A percentile compares a stretch with the other conserved stretches of the same genome.
phyloP scores from a whole-genome alignment of 2,888 invertebrate genomes.

The Oscheius sp. region DNA sequence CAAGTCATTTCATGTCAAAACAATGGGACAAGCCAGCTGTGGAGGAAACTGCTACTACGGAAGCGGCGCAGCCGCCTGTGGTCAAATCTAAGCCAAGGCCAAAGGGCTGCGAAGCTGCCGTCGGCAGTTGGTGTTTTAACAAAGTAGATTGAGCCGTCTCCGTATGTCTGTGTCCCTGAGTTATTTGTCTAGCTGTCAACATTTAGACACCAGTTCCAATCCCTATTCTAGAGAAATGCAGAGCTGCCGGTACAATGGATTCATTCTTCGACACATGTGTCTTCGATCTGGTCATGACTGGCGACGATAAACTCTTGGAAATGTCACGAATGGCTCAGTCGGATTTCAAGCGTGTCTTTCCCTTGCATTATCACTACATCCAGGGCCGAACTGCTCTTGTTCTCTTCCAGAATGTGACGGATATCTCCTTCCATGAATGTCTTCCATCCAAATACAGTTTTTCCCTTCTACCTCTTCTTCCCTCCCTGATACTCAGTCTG shows the following conservation, averaged over 20 bases:
- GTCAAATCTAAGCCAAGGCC: too few species aligned
- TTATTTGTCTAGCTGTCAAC: too few species aligned
- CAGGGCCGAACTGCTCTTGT: slow-evolving; percentile 19
- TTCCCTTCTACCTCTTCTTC: slow-evolving; percentile 8
- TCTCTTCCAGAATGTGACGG: slow-evolving; percentile 9
- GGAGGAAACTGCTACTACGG: too few species aligned
- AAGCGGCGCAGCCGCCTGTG: too few species aligned
- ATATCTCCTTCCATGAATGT: slow-evolving; percentile 21
- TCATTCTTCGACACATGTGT: slow-evolving; percentile 79
- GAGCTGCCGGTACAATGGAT: slow-evolving; percentile 75
- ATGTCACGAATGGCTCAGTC: slow-evolving; percentile 50
- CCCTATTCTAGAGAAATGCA: slow-evolving; percentile 72
- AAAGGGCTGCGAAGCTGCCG: too few species aligned
- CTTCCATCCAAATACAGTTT: not conserved
- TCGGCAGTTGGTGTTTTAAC: too few species aligned
- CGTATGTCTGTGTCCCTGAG: too few species aligned
- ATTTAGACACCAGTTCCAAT: too few species aligned
- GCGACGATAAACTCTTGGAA: slow-evolving; percentile 48
- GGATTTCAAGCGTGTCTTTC: slow-evolving; percentile 52
- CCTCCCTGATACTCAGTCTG: slow-evolving; percentile 1
- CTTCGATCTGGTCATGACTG: slow-evolving; percentile 78
- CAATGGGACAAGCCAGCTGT: too few species aligned
- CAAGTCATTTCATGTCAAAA: too few species aligned
- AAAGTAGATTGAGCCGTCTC: too few species aligned
- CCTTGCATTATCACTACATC: slow-evolving; percentile 33